Conservation (phyloP, 2,888 invertebrate species). For the Gari tellinella region DNA sequence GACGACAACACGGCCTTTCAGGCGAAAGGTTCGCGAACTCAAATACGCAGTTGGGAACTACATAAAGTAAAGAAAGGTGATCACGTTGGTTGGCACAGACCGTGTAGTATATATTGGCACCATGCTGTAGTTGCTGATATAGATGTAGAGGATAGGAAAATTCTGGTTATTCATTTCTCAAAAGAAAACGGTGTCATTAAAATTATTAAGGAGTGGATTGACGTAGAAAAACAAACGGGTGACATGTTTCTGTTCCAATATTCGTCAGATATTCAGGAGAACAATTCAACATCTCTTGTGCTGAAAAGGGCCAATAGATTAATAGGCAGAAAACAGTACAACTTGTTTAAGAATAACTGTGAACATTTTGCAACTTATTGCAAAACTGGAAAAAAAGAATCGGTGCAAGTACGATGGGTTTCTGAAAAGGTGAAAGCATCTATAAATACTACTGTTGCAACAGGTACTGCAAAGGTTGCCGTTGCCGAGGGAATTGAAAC, state of each 20-base stretch:
- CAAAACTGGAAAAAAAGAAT: slow-evolving; percentile 20
- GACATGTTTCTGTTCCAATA: slow-evolving; percentile 24
- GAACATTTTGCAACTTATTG: slow-evolving; percentile 19
- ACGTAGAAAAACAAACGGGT: slow-evolving; percentile 17
- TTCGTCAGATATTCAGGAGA: neutral
- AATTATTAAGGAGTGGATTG: slow-evolving; percentile 11
- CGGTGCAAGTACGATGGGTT: slow-evolving; percentile 20
- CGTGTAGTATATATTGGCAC: slow-evolving; percentile 27
- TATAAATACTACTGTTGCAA: neutral
- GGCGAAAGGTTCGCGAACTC: slow-evolving; percentile 15
- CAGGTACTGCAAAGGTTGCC: neutral
- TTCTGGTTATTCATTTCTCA: slow-evolving; percentile 15
- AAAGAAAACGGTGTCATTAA: slow-evolving; percentile 3
- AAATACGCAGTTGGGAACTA: neutral
- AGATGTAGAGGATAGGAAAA: neutral
- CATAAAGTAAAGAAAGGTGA: slow-evolving; percentile 8
- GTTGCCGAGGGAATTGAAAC: slow-evolving; percentile 8
- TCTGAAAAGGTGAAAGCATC: slow-evolving; percentile 21
- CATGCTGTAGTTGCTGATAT: slow-evolving; percentile 27
- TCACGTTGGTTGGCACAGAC: slow-evolving; percentile 29
- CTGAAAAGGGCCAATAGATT: slow-evolving; percentile 18
- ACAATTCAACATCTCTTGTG: slow-evolving; percentile 9
- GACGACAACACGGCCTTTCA: slow-evolving; percentile 2
- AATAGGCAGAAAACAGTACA: slow-evolving; percentile 16
- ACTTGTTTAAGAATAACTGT: slow-evolving; percentile 21